Evolutionary conservation across 2,113 vertebrate species (phyloP).

Genomic region (Tupaia tana): DNA sequence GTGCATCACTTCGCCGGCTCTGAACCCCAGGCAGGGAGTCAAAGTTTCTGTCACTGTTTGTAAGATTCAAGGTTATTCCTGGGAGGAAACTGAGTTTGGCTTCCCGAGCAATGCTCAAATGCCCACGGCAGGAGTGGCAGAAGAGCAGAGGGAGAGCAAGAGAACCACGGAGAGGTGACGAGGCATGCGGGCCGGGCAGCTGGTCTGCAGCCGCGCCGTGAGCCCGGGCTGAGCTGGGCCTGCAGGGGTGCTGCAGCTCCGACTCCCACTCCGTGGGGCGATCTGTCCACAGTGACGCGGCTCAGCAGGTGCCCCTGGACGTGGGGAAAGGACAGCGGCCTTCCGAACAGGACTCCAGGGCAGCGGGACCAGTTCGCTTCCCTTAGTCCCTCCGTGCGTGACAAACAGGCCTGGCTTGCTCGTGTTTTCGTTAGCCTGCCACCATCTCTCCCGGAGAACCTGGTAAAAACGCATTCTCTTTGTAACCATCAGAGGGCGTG

Average conservation of each 20-base stretch:
- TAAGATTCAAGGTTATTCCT: neutral
- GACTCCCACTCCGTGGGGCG: neutral
- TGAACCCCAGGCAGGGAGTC: neutral
- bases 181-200: too few relatives aligned
- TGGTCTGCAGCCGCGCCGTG: too few relatives aligned
- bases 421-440: neutral
- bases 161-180: too few relatives aligned
- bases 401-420: neutral
- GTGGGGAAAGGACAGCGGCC: neutral
- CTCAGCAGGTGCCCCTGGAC: neutral
- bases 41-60: neutral
- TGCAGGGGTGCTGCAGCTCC: neutral
- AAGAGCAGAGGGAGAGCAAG: neutral
- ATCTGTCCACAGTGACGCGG: accelerated
- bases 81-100: neutral
- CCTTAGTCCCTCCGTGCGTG: neutral
- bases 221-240: neutral
- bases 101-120: neutral
- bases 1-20: neutral
- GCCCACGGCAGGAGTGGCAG: neutral
- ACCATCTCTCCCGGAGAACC: neutral
- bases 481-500: too few relatives aligned
- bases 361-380: neutral
- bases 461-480: too few relatives aligned
- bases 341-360: neutral